Conservation (phyloP, 2,113 vertebrate genomes). For the Cygnus atratus region DNA sequence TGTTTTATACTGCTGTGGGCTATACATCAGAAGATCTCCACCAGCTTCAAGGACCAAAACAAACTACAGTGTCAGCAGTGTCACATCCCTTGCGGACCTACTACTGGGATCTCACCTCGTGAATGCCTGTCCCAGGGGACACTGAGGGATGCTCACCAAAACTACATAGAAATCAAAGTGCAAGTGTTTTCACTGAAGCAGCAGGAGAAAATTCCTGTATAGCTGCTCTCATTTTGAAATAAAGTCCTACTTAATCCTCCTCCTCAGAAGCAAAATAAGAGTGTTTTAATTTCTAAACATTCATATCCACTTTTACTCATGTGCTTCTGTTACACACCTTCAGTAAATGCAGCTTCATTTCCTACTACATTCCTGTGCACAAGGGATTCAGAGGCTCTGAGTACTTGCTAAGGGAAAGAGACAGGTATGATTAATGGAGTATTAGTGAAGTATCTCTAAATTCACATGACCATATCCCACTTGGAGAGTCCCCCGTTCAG, state of each 20-base stretch:
- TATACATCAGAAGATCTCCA: not conserved
- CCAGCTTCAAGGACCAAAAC: not conserved
- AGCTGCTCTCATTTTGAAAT: not conserved
- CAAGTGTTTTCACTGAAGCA: not conserved
- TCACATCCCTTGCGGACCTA: not conserved
- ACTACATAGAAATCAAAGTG: not conserved
- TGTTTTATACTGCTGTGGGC: fast-evolving
- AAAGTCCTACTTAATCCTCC: not conserved
- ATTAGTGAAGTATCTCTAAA: not conserved
- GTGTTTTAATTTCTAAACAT: not conserved
- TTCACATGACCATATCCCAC: not conserved
- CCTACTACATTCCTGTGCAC: not conserved
- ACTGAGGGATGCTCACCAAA: not conserved
- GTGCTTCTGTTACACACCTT: not conserved
- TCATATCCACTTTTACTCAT: not conserved
- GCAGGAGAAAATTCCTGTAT: not conserved
- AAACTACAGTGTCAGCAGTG: not conserved
- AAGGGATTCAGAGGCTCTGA: not conserved
- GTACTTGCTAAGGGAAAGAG: not conserved
- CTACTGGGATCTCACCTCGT: not conserved
- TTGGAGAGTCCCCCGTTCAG: not conserved
- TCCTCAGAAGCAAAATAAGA: not conserved
- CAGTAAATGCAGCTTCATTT: not conserved
- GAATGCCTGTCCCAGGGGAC: not conserved
- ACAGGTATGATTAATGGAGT: not conserved